Percentiles rank a stretch among this genome's conserved stretches.
Evolutionary conservation across 2,113 vertebrate species (phyloP).

Genomic region (Chrysemys picta): DNA sequence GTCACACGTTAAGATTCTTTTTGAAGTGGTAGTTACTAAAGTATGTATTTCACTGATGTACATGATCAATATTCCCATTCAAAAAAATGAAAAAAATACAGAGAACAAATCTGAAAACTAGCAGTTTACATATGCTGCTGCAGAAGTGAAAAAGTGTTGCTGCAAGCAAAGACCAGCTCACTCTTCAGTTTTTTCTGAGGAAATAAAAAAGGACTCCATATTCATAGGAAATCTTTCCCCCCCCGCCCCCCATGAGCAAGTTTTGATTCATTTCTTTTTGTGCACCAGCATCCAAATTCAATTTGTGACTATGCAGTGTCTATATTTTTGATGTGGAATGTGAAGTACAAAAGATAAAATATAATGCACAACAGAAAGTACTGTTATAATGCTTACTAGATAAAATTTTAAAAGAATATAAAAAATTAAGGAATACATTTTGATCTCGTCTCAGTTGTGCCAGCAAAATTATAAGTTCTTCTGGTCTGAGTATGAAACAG

Average conservation of each 20-base stretch:
- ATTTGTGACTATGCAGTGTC: neutral
- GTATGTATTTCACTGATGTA: neutral
- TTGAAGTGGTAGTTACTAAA: neutral
- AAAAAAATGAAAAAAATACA: fast-evolving
- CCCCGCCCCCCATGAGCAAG: neutral
- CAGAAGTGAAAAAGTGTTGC: fast-evolving
- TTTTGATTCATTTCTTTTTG: neutral
- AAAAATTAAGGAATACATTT: neutral
- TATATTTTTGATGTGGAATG: neutral
- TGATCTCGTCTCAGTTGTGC: neutral
- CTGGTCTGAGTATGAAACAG: neutral
- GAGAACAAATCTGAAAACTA: neutral
- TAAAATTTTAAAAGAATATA: neutral
- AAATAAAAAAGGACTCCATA: neutral
- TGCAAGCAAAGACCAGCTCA: neutral
- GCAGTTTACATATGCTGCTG: neutral
- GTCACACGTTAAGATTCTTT: neutral
- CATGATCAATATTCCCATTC: neutral
- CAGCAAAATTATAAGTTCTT: neutral
- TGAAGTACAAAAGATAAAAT: neutral
- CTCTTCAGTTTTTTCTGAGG: neutral
- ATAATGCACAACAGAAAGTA: neutral
- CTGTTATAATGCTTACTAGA: neutral
- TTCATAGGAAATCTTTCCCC: neutral
- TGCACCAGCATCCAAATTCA: neutral